Conservation (phyloP, 2,888 invertebrate species). For the Drosophila demipolita region DNA sequence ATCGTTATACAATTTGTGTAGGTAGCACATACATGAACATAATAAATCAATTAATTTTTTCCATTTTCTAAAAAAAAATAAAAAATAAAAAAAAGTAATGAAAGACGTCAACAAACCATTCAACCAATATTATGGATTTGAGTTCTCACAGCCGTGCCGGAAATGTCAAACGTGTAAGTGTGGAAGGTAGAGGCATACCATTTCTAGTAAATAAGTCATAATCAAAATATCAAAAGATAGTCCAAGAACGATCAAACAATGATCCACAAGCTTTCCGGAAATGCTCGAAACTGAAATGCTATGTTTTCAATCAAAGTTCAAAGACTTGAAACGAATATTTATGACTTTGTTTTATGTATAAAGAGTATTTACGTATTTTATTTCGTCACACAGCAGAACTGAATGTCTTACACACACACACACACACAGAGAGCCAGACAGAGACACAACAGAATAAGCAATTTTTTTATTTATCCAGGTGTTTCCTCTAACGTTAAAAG, state of each 20-base stretch:
- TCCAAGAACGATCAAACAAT: conserved; percentile 1
- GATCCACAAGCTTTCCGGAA: conserved; percentile 17
- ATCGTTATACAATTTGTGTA: neutral
- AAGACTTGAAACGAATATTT: conserved; percentile 16
- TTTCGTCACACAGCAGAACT: conserved; percentile 47
- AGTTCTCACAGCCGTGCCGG: conserved; percentile 3
- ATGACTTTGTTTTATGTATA: conserved; percentile 12
- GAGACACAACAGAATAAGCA: conserved; percentile 21
- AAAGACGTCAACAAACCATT: neutral
- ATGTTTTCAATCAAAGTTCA: conserved; percentile 15
- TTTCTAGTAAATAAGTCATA: conserved; percentile 3
- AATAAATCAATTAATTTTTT: neutral
- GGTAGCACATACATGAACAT: neutral
- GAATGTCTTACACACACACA: conserved; percentile 18
- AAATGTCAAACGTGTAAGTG: conserved; percentile 1
- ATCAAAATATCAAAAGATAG: neutral
- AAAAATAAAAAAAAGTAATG: too few species aligned
- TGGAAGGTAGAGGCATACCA: neutral
- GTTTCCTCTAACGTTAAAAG: conserved; percentile 65
- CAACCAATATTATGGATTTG: neutral
- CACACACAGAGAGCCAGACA: neutral
- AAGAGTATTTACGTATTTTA: conserved; percentile 21
- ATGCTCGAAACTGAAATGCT: neutral
- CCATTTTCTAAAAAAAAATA: neutral
- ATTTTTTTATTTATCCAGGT: conserved; percentile 68